Evolutionary conservation across 2,113 vertebrate species (phyloP), one percentile per base, ranked within the genome.

Genomic region (Rafetus swinhoei): DNA sequence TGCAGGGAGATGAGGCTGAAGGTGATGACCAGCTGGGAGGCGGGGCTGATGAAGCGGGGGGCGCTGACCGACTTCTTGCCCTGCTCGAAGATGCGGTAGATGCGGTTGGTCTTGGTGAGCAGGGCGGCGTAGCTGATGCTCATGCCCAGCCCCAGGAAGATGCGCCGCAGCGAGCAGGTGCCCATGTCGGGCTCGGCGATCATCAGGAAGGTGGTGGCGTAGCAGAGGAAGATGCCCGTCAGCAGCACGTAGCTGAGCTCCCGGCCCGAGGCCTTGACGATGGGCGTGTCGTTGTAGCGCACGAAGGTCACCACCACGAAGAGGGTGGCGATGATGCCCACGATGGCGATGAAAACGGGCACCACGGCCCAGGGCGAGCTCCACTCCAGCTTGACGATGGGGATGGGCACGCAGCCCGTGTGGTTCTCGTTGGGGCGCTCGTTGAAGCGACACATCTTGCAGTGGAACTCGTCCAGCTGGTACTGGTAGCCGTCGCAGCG

Each of bases 71-170:
- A 99, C 97, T 99, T 98, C 96, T 99, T 99, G 96, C 99, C 99
- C 97, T 99, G 99, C 97, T 99, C 99, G 9, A 99, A 99, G 98
- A 99, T 99, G 96, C 99, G 99, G 98, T 99, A 99, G 97, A 99
- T 99, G 91, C 99, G 98, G 97, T 99, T 99, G 92, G 99, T 99
- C 98, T 99, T 99, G 97, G 99, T 99, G 76, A 99, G 99, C 95
- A 99, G 98, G 5, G 99, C 99, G 0, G 99, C 99, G 1, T 99
- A 99, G 97, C 99, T 99, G 97, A 99, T 98, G 95, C 99, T 99
- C 99, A 99, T 99, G 86, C 99, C 99, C 2, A 99, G 97, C 90
- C 99, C 99, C 4, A 99, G 98, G 97, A 99, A 99, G 97, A 99
- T 98, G 22, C 99, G 98, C 1, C 99, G 97, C 97, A 99, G 97